These are phyloP conservation scores for Siphamia tubifer DNA, from an alignment of 2,113 vertebrate species.

Conservation along the genomic window DNA sequence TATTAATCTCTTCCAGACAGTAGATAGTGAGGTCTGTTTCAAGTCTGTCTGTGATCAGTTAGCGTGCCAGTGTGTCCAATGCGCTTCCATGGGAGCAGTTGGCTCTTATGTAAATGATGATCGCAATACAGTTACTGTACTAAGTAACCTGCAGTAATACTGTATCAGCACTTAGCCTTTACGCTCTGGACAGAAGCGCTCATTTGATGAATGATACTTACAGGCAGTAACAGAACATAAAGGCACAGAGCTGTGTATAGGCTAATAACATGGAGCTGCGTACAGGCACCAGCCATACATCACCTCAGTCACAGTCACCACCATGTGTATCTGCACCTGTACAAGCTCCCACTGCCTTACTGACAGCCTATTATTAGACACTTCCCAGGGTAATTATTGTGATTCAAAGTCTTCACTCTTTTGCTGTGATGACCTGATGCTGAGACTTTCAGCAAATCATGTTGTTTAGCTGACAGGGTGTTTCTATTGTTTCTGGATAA, in stretches of 20 bases:
- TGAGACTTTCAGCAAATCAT: not conserved
- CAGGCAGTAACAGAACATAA: too few species aligned
- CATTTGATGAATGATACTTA: not conserved
- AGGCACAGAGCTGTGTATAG: too few species aligned
- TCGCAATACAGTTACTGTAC: not conserved
- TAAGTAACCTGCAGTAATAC: not conserved
- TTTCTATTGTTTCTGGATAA: not conserved
- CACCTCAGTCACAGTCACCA: not conserved
- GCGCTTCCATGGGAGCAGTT: not conserved
- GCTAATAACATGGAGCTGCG: not conserved
- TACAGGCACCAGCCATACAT: not conserved
- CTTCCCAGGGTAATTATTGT: not conserved
- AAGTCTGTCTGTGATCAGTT: conserved; percentile 10
- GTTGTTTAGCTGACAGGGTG: not conserved
- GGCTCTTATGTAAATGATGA: not conserved
- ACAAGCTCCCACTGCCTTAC: not conserved
- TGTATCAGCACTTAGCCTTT: not conserved
- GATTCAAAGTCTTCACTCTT: not conserved
- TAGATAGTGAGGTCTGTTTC: not conserved
- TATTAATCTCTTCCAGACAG: conserved; percentile 38
- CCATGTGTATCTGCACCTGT: not conserved
- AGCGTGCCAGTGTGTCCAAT: not conserved
- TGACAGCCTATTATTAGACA: not conserved
- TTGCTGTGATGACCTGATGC: not conserved
- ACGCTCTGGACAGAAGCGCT: not conserved